Conservation (phyloP, 2,113 vertebrate species). For the Salvelinus fontinalis region DNA sequence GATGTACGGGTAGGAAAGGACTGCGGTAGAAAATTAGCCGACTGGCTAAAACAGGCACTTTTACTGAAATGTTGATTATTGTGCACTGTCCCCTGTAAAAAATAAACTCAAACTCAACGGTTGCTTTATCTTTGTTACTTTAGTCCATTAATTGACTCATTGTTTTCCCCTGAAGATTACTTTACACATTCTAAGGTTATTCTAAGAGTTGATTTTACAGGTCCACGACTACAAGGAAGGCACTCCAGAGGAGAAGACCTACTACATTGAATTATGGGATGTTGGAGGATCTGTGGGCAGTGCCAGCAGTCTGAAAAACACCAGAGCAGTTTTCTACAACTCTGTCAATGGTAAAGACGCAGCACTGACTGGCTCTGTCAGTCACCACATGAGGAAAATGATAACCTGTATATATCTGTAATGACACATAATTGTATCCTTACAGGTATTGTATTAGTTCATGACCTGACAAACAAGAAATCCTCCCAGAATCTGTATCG, state of each 20-base stretch:
- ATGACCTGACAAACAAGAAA: conserved; percentile 98
- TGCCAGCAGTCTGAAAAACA: conserved; percentile 93
- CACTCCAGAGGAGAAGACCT: conserved; percentile 95
- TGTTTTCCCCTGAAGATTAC: no score
- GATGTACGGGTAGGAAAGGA: conserved; percentile 88
- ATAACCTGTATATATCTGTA: not conserved
- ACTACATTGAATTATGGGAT: conserved; percentile 96
- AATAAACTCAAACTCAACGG: not conserved
- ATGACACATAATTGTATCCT: not conserved
- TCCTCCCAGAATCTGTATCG: conserved; percentile 97
- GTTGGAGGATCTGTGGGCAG: conserved; percentile 94
- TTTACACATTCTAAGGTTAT: no score
- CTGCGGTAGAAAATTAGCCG: not conserved
- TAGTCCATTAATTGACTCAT: no score
- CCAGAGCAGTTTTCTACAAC: conserved; percentile 97
- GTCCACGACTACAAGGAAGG: conserved; percentile 98
- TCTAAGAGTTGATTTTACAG: conserved; percentile 56
- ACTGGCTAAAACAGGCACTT: no score
- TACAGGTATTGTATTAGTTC: conserved; percentile 94
- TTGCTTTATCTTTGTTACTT: no score
- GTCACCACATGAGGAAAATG: no score
- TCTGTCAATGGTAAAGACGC: conserved; percentile 86
- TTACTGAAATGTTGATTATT: no score
- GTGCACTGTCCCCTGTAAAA: no score
- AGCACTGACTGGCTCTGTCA: not conserved